Evolutionary conservation across 2,797 vertebrate species (phyloP), one percentile per base, ranked within the genome.

Genomic region (Eurystomus glaucurus): DNA sequence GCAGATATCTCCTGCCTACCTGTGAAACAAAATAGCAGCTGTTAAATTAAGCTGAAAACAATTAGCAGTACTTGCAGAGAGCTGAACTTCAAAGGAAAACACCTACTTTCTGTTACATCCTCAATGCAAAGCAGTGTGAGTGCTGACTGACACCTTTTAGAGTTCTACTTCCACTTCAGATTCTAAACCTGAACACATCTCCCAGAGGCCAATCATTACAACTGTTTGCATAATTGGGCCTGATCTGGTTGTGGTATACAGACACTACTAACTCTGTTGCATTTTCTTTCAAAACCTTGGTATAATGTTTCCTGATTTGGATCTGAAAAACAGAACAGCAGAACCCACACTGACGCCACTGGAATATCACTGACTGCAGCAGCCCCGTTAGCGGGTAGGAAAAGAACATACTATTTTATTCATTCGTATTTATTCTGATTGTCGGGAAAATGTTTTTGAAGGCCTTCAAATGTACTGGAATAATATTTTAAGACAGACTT

Each of bases 21-120:
- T 82, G 50, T 69, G 76, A 92, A 93, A 88, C 72, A 90, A 71
- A 93, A 41, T 2, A 93, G 55, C 70, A 90, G 92, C 62, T 92
- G 86, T 91, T 70, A 88, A 87, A 92, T 79, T 58, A 89, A 55
- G 62, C 31, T 77, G 35, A 43, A 66, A 43, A 45, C 51, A 86
- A 96, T 93, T 77, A 93, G 64, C 35, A 86, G 62, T 26, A 74
- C 83, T 82, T 69, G 48, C 58, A 89, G 77, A 88, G 46, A 96
- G 79, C 39, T 70, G 77, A 94, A 77, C 58, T 81, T 94, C 80
- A 79, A 86, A 81, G 82, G 39, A 75, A 94, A 86, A 90, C 43
- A 75, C 43, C 61, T 72, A 65, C 28, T 72, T 91, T 86, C 69
- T 90, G 66, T 69, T 76, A 78, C 33, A 70, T 51, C 66, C 70